Evolutionary conservation across 2,797 vertebrate genomes (phyloP), one percentile per base, ranked within the genome.

Genomic region (Sphaeramia orbicularis): DNA sequence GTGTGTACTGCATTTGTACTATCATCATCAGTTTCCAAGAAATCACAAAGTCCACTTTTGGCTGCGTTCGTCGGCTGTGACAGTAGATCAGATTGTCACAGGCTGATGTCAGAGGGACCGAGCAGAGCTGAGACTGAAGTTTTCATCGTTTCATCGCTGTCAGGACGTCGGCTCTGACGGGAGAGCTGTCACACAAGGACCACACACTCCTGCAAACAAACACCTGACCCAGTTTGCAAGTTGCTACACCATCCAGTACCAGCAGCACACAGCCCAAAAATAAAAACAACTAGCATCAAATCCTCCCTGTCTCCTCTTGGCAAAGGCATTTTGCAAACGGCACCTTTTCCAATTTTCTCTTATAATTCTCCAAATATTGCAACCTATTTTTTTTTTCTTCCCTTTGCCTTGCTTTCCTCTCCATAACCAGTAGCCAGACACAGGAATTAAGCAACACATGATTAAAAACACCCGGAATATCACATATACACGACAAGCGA

Each of bases 221-320:
- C 78, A 80, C 81, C 81, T 90, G 90, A 88, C 88, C 88, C 82
- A 85, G 13, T 87, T 89, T 77, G 65, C 21, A 56, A 70, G 53
- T 72, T 70, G 70, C 76, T 56, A 38, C 67, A 62, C 51, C 51
- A 67, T 72, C 65, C 76, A 71, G 24, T 65, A 75, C 48, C 65
- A 73, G 59, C 72, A 66, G 61, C 67, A 75, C 63, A 50, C 27
- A 55, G 35, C 59, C 76, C 52, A 51, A 36, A 40, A 49, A 30
- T 32, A 40, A 65, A 65, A 47, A 30, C 42, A 68, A 75, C 65
- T 15, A 52, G 44, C 68, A 64, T 74, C 49, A 63, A 63, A 80
- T 74, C 74, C 58, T 15, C 42, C 50, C 58, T 52, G 67, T 69
- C 72, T 59, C 60, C 47, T 49, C 56, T 36, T 73, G 70, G 69